Conservation (phyloP, 1,140 invertebrate genomes). For the Leptopilina clavipes region DNA sequence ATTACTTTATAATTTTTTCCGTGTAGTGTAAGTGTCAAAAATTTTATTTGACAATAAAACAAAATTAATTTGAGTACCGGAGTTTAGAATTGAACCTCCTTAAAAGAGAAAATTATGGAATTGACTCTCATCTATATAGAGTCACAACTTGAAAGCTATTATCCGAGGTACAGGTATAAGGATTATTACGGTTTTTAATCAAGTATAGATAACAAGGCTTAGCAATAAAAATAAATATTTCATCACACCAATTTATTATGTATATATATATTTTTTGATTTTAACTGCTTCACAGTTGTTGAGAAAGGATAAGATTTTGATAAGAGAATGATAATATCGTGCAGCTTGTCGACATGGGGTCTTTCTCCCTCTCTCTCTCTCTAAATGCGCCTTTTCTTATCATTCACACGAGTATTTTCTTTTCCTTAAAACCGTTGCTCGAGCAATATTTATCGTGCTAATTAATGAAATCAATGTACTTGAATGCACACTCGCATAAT, state of each 20-base stretch:
- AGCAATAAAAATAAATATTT: constrained; percentile 14
- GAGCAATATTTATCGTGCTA: constrained; percentile 2
- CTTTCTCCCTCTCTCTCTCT: neutral
- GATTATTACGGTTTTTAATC: neutral
- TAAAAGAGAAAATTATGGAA: no score
- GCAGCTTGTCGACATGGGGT: neutral
- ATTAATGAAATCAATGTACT: constrained; percentile 13
- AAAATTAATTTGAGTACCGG: no score
- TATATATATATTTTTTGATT: neutral
- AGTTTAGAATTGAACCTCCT: no score
- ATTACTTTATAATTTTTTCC: no score
- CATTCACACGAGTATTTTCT: constrained; percentile 14
- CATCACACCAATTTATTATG: constrained; percentile 4
- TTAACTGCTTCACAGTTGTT: neutral
- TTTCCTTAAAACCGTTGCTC: constrained; percentile 7
- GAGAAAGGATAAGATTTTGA: constrained; percentile 20
- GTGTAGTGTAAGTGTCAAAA: no score
- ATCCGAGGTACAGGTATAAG: constrained; percentile 6
- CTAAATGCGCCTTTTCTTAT: neutral
- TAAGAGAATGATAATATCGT: constrained; percentile 22
- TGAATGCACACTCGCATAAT: constrained; percentile 9
- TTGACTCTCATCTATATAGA: neutral
- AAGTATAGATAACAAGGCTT: neutral
- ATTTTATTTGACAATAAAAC: no score
- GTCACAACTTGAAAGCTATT: neutral